phyloP scores from a whole-genome alignment of 2,113 vertebrate genomes.

The Nothoprocta perdicaria region DNA sequence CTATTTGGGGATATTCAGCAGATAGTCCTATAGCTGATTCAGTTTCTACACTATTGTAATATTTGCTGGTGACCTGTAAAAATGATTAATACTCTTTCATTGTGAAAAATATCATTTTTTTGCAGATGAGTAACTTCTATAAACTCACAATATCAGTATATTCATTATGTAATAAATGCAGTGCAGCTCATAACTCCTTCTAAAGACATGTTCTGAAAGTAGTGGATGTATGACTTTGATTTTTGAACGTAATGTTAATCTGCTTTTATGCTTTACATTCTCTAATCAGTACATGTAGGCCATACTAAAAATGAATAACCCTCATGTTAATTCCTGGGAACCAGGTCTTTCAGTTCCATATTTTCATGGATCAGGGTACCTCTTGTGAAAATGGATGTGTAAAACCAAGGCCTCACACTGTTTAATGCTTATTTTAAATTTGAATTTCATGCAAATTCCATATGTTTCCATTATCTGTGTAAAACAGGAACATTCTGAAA shows the following conservation, averaged over 20 bases:
- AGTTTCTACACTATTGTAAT: background rate
- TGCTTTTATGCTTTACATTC: background rate
- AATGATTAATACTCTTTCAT: background rate
- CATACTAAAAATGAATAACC: background rate
- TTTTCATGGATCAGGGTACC: background rate
- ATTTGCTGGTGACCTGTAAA: background rate
- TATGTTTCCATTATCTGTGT: background rate
- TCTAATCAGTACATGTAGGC: background rate
- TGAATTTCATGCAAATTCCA: background rate
- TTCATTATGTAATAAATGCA: background rate
- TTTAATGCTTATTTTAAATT: background rate
- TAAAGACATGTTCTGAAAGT: background rate
- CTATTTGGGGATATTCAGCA: background rate
- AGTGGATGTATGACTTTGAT: background rate
- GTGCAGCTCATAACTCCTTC: background rate
- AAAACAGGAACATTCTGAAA: background rate
- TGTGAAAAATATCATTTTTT: constrained; percentile 11
- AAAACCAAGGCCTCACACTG: background rate
- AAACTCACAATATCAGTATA: background rate
- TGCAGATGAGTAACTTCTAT: background rate
- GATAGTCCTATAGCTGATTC: background rate
- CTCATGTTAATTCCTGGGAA: background rate
- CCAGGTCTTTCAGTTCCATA: background rate
- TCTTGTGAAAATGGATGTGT: background rate
- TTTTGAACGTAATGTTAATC: background rate